phyloP scores from a whole-genome alignment of 2,113 vertebrate genomes.

The Grantiella picta region DNA sequence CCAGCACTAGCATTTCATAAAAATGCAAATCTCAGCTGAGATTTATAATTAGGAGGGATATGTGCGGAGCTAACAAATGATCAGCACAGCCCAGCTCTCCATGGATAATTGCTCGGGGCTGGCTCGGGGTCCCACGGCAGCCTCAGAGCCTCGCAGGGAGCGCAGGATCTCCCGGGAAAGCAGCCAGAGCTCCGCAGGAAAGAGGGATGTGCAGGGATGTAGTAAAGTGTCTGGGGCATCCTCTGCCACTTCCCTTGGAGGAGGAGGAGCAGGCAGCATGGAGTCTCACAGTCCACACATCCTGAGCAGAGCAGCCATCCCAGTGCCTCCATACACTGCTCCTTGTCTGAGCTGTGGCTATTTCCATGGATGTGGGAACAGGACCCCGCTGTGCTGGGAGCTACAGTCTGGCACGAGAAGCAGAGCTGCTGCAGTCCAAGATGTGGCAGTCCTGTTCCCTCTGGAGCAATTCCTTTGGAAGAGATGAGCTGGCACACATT shows the following conservation, averaged over 20 bases:
- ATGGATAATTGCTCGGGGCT: not conserved
- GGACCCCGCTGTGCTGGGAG: not conserved
- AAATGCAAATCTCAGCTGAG: conserved; percentile 74
- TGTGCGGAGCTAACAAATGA: conserved; percentile 41
- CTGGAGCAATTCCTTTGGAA: not conserved
- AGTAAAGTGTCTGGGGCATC: accelerated
- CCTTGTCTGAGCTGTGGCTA: not conserved
- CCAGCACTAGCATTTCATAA: conserved; percentile 68
- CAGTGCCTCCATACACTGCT: accelerated
- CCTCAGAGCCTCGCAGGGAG: not conserved
- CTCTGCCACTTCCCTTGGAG: not conserved
- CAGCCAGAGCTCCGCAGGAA: accelerated
- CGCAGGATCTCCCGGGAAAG: accelerated
- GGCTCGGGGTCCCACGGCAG: not conserved
- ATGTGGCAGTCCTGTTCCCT: not conserved
- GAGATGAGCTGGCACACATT: not conserved
- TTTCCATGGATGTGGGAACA: not conserved
- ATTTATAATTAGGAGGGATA: conserved; percentile 68
- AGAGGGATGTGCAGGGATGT: accelerated
- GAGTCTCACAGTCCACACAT: accelerated
- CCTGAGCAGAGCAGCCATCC: not conserved
- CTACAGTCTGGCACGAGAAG: accelerated
- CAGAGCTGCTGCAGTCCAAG: accelerated
- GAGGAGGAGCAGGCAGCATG: not conserved
- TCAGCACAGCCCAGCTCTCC: conserved; percentile 1